phyloP scores from a whole-genome alignment of 2,113 vertebrate species.

The Periophthalmus modestus region DNA sequence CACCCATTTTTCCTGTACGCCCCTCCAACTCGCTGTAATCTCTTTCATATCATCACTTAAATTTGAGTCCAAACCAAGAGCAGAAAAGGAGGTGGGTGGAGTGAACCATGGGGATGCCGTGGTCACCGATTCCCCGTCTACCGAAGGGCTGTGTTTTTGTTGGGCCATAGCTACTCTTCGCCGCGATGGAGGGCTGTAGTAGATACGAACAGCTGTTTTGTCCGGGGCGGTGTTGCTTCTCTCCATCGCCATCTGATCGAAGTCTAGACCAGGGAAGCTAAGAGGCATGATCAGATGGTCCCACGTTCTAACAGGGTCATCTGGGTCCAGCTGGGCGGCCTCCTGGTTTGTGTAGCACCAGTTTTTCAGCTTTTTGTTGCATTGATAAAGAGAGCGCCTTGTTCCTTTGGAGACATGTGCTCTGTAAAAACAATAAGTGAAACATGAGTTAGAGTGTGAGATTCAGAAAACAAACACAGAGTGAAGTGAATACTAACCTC shows the following conservation, averaged over 20 bases:
- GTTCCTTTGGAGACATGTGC: slow-evolving; percentile 55
- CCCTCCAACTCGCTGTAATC: slow-evolving; percentile 85
- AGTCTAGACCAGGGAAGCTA: slow-evolving; percentile 76
- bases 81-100: slow-evolving; percentile 69
- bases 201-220: slow-evolving; percentile 88
- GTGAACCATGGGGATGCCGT: slow-evolving; percentile 61
- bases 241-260: slow-evolving; percentile 78
- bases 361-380: slow-evolving; percentile 73
- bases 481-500: slow-evolving; percentile 75
- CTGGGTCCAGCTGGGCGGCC: slow-evolving; percentile 71
- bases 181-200: slow-evolving; percentile 91
- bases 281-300: slow-evolving; percentile 81
- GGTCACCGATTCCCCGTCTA: slow-evolving; percentile 40
- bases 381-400: slow-evolving; percentile 80
- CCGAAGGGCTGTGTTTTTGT: slow-evolving; percentile 61
- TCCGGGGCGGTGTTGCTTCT: slow-evolving; percentile 93
- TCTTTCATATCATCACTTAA: slow-evolving; percentile 98
- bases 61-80: slow-evolving; percentile 85
- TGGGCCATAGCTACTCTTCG: slow-evolving; percentile 75
- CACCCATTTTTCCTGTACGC: slow-evolving; percentile 74
- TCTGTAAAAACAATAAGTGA: slow-evolving; percentile 28
- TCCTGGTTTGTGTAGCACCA: slow-evolving; percentile 80
- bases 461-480: not conserved
- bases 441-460: not conserved
- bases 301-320: slow-evolving; percentile 78